Percentiles rank a stretch among this genome's conserved stretches.
phyloP scores from a whole-genome alignment of 2,888 invertebrate species.

The Arctia plantaginis region DNA sequence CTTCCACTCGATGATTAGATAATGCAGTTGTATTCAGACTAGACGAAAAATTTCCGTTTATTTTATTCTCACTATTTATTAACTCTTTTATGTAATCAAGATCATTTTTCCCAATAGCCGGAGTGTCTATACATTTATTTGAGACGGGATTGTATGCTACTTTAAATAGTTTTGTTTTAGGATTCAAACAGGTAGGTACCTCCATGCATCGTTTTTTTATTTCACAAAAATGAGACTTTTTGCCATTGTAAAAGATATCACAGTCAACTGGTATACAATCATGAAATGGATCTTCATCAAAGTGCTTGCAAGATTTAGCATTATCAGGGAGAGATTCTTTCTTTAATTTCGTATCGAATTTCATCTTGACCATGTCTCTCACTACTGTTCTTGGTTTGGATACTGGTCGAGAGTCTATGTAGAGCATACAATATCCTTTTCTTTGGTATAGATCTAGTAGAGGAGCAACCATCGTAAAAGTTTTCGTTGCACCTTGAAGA shows the following conservation, averaged over 20 bases:
- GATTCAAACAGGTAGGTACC: constrained; percentile 59
- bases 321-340: constrained; percentile 40
- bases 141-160: constrained; percentile 64
- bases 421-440: constrained; percentile 68
- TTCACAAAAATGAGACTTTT: constrained; percentile 61
- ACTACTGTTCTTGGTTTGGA: constrained; percentile 52
- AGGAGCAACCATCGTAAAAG: constrained; percentile 68
- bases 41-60: background rate
- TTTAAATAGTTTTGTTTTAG: constrained; percentile 50
- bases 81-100: constrained; percentile 63
- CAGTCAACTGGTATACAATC: constrained; percentile 75
- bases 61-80: constrained; percentile 25
- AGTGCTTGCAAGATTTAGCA: constrained; percentile 56
- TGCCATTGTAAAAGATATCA: constrained; percentile 72
- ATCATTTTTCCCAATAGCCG: constrained; percentile 60
- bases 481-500: constrained; percentile 60
- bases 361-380: constrained; percentile 66
- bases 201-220: constrained; percentile 60
- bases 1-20: background rate
- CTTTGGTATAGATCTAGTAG: constrained; percentile 66
- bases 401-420: constrained; percentile 66
- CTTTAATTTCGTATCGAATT: constrained; percentile 68
- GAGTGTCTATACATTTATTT: constrained; percentile 63
- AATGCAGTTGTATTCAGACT: background rate
- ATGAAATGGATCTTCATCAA: constrained; percentile 73